Conservation (phyloP, 2,797 vertebrate species). For the Lates japonicus region DNA sequence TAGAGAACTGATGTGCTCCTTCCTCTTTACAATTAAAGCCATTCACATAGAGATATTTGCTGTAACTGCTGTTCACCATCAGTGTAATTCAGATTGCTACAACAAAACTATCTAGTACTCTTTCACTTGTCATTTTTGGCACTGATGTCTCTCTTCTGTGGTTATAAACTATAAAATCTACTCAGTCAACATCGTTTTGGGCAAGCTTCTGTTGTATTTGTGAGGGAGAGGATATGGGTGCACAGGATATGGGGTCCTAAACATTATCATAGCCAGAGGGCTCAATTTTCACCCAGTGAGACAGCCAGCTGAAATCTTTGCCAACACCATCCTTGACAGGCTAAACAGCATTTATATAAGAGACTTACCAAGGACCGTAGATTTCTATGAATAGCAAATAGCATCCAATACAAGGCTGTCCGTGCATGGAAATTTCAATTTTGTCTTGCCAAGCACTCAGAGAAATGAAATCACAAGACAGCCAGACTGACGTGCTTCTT, state of each 20-base stretch:
- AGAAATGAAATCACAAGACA: conserved; percentile 34
- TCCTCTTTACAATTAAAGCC: not conserved
- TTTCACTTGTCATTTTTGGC: not conserved
- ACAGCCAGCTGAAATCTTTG: conserved; percentile 34
- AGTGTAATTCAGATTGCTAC: not conserved
- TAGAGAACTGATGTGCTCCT: not conserved
- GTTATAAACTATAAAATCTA: not conserved
- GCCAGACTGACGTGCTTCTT: conserved; percentile 10
- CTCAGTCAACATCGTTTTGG: not conserved
- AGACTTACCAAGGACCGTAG: conserved; percentile 37
- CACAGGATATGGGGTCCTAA: conserved; percentile 2
- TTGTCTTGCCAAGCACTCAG: conserved; percentile 5
- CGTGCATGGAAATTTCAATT: conserved; percentile 32
- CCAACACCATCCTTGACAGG: conserved; percentile 40
- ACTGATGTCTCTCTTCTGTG: not conserved
- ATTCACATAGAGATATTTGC: not conserved
- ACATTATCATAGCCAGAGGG: conserved; percentile 53
- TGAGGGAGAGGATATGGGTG: conserved; percentile 1
- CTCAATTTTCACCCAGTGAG: conserved; percentile 66
- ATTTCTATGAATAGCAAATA: conserved; percentile 63
- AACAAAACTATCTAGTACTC: not conserved
- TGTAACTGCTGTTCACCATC: not conserved
- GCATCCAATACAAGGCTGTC: conserved; percentile 27
- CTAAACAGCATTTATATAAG: conserved; percentile 44
- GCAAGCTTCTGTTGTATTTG: conserved; percentile 6